Evolutionary conservation across 2,113 vertebrate genomes (phyloP).

Genomic region (Hippocampus zosterae): DNA sequence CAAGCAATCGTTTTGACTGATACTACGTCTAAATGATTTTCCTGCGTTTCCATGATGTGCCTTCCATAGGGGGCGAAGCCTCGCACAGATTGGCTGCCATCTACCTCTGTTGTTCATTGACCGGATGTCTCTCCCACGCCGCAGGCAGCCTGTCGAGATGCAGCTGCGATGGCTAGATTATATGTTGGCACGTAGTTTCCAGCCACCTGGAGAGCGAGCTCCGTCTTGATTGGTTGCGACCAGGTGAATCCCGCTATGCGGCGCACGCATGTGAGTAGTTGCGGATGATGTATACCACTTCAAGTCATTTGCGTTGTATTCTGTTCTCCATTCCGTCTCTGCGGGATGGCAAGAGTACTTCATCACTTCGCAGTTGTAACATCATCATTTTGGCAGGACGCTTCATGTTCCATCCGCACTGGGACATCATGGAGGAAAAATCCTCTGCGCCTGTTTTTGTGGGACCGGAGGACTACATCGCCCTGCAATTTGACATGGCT

Average conservation of each 20-base stretch:
- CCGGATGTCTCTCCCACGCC: slow-evolving; percentile 50
- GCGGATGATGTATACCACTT: neutral
- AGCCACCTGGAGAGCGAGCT: slow-evolving; percentile 6
- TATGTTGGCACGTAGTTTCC: slow-evolving; percentile 6
- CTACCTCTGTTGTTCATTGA: slow-evolving; percentile 23
- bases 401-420: slow-evolving; percentile 32
- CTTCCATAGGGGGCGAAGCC: slow-evolving; percentile 2
- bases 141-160: slow-evolving; percentile 13
- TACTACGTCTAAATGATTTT: neutral
- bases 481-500: slow-evolving; percentile 29
- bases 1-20: neutral
- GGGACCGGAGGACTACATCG: neutral
- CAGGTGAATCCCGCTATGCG: slow-evolving; percentile 11
- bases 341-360: slow-evolving; percentile 17
- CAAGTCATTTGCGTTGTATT: neutral
- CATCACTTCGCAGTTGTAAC: slow-evolving; percentile 32
- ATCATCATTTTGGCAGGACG: slow-evolving; percentile 32
- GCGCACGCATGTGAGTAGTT: neutral
- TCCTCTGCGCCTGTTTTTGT: slow-evolving; percentile 40
- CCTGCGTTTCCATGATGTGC: slow-evolving; percentile 1
- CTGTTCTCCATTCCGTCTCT: slow-evolving; percentile 1
- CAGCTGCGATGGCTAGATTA: slow-evolving; percentile 22
- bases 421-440: slow-evolving; percentile 35
- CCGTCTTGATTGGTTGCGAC: slow-evolving; percentile 17
- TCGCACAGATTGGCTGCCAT: slow-evolving; percentile 21